These are phyloP conservation scores for Thunnus thynnus DNA, from an alignment of 2,113 vertebrate genomes.

Conservation along the genomic window DNA sequence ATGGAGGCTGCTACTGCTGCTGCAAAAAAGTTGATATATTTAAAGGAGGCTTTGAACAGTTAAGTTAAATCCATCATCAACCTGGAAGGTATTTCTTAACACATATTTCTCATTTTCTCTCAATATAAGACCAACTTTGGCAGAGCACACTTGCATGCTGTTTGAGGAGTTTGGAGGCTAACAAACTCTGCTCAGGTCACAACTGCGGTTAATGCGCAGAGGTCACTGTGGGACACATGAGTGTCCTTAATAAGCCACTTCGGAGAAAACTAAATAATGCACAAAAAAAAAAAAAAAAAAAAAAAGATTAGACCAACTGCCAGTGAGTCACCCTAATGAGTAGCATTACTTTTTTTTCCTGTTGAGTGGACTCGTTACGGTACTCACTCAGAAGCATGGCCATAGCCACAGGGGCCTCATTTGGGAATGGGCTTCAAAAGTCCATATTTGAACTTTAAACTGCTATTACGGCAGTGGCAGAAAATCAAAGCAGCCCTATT, in stretches of 20 bases:
- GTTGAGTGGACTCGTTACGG: slow-evolving; percentile 45
- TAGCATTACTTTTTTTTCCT: slow-evolving; percentile 8
- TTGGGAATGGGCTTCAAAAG: slow-evolving; percentile 54
- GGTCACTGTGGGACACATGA: slow-evolving; percentile 36
- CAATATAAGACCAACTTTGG: slow-evolving; percentile 4
- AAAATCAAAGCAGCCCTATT: slow-evolving; percentile 38
- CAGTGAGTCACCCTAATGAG: slow-evolving; percentile 60
- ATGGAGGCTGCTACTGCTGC: slow-evolving; percentile 3
- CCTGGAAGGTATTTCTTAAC: slow-evolving; percentile 7
- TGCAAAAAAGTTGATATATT: slow-evolving; percentile 1
- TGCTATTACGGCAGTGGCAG: slow-evolving; percentile 47
- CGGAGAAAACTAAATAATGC: slow-evolving; percentile 45
- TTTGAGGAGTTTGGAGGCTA: slow-evolving; percentile 32
- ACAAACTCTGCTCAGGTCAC: slow-evolving; percentile 25
- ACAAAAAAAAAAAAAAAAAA: slow-evolving; percentile 27
- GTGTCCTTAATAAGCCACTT: slow-evolving; percentile 60
- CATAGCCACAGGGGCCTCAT: slow-evolving; percentile 64
- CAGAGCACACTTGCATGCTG: slow-evolving; percentile 14
- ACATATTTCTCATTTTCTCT: slow-evolving; percentile 1
- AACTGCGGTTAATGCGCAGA: slow-evolving; percentile 12
- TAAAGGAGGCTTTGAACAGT: slow-evolving; percentile 14
- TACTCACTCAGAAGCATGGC: slow-evolving; percentile 44
- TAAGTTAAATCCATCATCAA: slow-evolving; percentile 19
- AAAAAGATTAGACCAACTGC: slow-evolving; percentile 31
- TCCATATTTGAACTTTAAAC: slow-evolving; percentile 68